Conservation (phyloP, 2,113 vertebrate genomes). For the Ciconia stormi region DNA sequence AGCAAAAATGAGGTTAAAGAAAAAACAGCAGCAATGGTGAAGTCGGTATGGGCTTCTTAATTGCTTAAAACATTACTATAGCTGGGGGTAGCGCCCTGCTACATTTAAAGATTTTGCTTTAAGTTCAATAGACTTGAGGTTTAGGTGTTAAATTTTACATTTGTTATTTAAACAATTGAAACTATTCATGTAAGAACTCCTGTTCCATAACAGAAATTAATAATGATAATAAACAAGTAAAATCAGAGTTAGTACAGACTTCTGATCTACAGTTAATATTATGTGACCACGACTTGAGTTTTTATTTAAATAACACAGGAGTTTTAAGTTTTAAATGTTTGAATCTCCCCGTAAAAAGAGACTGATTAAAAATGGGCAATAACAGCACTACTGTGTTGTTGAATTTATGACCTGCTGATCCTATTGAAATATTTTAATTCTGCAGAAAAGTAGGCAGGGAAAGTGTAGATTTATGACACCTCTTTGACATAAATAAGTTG, state of each 20-base stretch:
- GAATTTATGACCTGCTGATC: constrained; percentile 2
- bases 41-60: not conserved
- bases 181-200: not conserved
- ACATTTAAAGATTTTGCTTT: not conserved
- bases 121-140: not conserved
- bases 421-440: not conserved
- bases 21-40: not conserved
- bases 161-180: not conserved
- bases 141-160: not conserved
- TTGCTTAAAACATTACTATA: not conserved
- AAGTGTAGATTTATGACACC: not conserved
- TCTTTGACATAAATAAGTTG: not conserved
- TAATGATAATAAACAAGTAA: not conserved
- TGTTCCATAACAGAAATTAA: not conserved
- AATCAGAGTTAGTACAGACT: not conserved
- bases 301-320: not conserved
- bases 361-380: not conserved
- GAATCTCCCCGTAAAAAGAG: not conserved
- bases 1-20: not conserved
- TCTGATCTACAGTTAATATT: not conserved
- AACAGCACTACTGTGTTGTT: not conserved
- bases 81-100: not conserved
- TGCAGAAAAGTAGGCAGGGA: not conserved
- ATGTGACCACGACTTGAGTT: not conserved
- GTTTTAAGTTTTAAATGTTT: not conserved